Conservation (phyloP, 2,113 vertebrate species). For the Oryzias melastigma region DNA sequence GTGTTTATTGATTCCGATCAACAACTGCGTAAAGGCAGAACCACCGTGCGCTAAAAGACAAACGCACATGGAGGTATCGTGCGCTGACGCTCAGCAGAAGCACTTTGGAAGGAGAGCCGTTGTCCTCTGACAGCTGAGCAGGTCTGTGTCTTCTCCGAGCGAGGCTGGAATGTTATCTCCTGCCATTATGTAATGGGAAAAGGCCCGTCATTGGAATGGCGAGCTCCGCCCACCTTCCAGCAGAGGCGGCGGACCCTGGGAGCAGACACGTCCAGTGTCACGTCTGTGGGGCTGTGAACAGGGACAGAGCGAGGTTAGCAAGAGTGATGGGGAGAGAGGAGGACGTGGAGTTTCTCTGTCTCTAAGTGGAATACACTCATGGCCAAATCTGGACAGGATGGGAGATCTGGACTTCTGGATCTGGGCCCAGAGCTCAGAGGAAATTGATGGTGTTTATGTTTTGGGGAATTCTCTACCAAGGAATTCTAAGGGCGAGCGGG, state of each 20-base stretch:
- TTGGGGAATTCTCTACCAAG: slow-evolving; percentile 43
- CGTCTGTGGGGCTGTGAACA: slow-evolving; percentile 37
- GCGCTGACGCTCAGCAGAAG: slow-evolving; percentile 13
- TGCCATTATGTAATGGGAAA: slow-evolving; percentile 51
- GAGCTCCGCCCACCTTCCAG: slow-evolving; percentile 29
- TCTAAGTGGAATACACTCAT: slow-evolving; percentile 59
- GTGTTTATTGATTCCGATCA: slow-evolving; percentile 7
- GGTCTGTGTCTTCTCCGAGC: slow-evolving; percentile 44
- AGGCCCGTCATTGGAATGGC: slow-evolving; percentile 13
- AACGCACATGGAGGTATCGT: neutral
- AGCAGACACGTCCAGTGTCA: slow-evolving; percentile 49
- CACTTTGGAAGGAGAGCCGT: neutral
- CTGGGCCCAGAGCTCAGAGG: slow-evolving; percentile 26
- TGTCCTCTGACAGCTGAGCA: slow-evolving; percentile 34
- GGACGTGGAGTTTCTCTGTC: slow-evolving; percentile 44
- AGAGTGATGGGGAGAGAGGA: slow-evolving; percentile 11
- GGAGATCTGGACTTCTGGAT: slow-evolving; percentile 58
- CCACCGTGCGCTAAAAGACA: neutral
- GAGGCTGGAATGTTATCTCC: slow-evolving; percentile 42
- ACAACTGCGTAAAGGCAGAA: slow-evolving; percentile 10
- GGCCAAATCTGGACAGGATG: slow-evolving; percentile 74
- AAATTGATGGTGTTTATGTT: slow-evolving; percentile 76
- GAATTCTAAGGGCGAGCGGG: slow-evolving; percentile 59
- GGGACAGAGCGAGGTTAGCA: slow-evolving; percentile 17
- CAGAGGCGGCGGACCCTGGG: slow-evolving; percentile 37